Base-by-base conservation (phyloP, 2,797 vertebrate genomes). In the Poeciliopsis gracilis region DNA sequence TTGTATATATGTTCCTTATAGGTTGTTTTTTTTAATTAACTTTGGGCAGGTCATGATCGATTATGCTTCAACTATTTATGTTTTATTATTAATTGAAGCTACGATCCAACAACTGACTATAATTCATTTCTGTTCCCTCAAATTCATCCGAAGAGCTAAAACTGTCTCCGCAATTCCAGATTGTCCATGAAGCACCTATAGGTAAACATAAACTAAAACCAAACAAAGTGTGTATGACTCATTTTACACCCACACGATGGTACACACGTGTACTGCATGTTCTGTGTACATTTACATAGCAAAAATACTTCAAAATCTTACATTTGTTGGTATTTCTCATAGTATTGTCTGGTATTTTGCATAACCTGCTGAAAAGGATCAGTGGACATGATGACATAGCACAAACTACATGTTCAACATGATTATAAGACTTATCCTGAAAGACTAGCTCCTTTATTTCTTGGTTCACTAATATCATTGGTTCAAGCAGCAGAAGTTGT, bases 321-420 rank as follows among this genome's bases (percentile, higher is more conserved):
- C 23, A 23, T 9, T 41, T 23, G 63, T 36, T 10, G 18, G 15
- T 23, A 38, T 67, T 38, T 38, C 2, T 10, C 33, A 5, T 20
- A 75, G 13, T 11, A 79, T 45, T 73, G 67, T 72, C n/a, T 75
- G 25, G 30, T 28, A 23, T 41, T 81, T 75, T 82, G 82, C 33
- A 11, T 67, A 74, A 36, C 38, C 25, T n/a, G 12, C 59, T 55
- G 63, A 4, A 36, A 61, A 61, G 47, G n/a, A 15, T 33, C 8
- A 9, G n/a, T 55, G 25, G 10, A 55, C 9, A n/a, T 55, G 25
- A 55, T 8, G 51, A 25, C n/a, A 11, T 55, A n/a, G 10, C 25
- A 55, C 23, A 55, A 55, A 55, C 8, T 55, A 55, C 25, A 53
- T 2, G 7, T 25, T 11, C 23, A 10, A 53, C 2, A 53, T 11